These are phyloP conservation scores for Zeuzera pyrina DNA, from an alignment of 2,888 invertebrate genomes.

Conservation along the genomic window DNA sequence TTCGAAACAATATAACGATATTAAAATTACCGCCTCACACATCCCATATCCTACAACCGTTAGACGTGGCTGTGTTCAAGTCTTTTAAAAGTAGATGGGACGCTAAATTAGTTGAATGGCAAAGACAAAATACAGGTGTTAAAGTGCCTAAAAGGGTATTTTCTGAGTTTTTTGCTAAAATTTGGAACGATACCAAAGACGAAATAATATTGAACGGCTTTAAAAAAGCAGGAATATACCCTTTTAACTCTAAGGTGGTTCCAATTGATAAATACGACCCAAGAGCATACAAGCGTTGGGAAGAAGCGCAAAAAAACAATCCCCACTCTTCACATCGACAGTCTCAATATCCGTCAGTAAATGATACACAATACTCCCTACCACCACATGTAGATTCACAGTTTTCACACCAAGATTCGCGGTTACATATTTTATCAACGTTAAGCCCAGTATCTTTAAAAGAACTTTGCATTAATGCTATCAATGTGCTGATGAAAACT, in stretches of 20 bases:
- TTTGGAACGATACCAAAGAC: slow-evolving; percentile 1
- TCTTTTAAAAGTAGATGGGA: slow-evolving; percentile 8
- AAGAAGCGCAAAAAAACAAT: neutral
- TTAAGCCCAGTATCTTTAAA: no score
- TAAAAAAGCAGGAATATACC: slow-evolving; percentile 4
- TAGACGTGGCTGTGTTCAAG: slow-evolving; percentile 20
- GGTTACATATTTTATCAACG: neutral
- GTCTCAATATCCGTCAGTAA: neutral
- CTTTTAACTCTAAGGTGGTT: slow-evolving; percentile 1
- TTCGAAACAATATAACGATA: slow-evolving; percentile 15
- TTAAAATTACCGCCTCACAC: slow-evolving; percentile 24
- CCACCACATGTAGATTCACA: neutral
- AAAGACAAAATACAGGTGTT: slow-evolving; percentile 1
- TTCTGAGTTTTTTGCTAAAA: slow-evolving; percentile 3
- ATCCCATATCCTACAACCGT: slow-evolving; percentile 20
- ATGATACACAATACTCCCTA: neutral
- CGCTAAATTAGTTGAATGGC: slow-evolving; percentile 2
- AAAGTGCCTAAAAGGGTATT: slow-evolving; percentile 2
- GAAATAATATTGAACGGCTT: slow-evolving; percentile 2
- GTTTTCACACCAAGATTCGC: neutral
- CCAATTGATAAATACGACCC: slow-evolving; percentile 4
- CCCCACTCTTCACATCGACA: neutral
- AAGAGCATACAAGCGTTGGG: slow-evolving; percentile 4
- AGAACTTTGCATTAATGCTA: no score
- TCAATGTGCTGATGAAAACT: no score